Conservation (phyloP, 2,113 vertebrate genomes). For the Macroglossus sobrinus region DNA sequence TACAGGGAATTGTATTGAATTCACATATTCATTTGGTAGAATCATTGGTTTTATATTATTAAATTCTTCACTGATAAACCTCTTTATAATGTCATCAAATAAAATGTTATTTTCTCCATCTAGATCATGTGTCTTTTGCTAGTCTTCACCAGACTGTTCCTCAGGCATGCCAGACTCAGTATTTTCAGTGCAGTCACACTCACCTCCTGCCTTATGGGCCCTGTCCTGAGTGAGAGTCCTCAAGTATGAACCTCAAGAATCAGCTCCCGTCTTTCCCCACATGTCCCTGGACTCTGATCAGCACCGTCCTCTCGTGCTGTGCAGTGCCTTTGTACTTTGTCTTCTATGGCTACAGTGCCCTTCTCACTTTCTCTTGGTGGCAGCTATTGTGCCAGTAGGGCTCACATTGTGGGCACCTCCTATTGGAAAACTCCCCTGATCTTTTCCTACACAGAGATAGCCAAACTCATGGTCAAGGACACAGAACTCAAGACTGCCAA, state of each 20-base stretch:
- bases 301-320: rapidly evolving
- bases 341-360: background rate
- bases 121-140: background rate
- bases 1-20: background rate
- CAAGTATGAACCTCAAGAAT: background rate
- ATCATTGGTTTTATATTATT: background rate
- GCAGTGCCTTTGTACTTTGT: background rate
- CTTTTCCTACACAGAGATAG: background rate
- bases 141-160: background rate
- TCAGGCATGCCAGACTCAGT: background rate
- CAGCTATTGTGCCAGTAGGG: background rate
- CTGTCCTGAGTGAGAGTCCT: background rate
- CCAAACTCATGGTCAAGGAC: background rate
- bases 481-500: background rate
- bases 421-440: background rate
- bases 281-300: background rate
- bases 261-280: background rate
- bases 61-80: background rate
- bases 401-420: background rate
- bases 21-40: background rate
- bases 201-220: background rate
- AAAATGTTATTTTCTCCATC: background rate
- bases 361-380: background rate
- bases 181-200: background rate
- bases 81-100: background rate